A percentile compares a stretch with the other conserved stretches of the same genome.
Evolutionary conservation across 1,140 invertebrate species (phyloP).

Genomic region (Drosophila ogumai): DNA sequence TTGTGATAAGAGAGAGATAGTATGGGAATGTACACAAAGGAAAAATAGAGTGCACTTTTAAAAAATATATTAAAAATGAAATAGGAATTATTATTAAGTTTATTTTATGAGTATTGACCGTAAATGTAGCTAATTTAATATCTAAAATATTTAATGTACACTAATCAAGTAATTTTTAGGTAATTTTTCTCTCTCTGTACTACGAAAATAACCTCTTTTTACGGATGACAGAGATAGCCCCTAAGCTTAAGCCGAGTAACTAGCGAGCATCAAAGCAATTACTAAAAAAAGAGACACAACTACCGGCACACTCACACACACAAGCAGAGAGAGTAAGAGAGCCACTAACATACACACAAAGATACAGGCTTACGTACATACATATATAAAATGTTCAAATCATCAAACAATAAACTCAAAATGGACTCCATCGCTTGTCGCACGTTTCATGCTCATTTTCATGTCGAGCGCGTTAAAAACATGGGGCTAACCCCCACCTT

Average conservation of each 20-base stretch:
- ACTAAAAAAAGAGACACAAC: slow-evolving; percentile 70
- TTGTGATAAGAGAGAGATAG: slow-evolving; percentile 1
- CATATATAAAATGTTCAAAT: slow-evolving; percentile 84
- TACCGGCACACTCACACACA: slow-evolving; percentile 26
- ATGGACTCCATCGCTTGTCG: slow-evolving; percentile 84
- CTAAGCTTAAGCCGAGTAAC: slow-evolving; percentile 56
- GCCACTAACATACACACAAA: slow-evolving; percentile 32
- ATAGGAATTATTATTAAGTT: neutral
- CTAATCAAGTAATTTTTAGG: neutral
- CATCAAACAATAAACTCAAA: slow-evolving; percentile 85
- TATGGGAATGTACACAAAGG: slow-evolving; percentile 3
- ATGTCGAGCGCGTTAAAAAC: slow-evolving; percentile 81
- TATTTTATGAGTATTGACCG: neutral
- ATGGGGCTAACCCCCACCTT: slow-evolving; percentile 33
- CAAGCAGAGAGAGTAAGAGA: neutral
- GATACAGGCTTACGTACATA: slow-evolving; percentile 16
- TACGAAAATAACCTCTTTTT: slow-evolving; percentile 37
- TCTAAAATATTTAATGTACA: too few species aligned
- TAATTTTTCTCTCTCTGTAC: slow-evolving; percentile 29
- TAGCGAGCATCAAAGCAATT: slow-evolving; percentile 63
- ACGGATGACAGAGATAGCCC: slow-evolving; percentile 11
- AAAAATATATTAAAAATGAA: too few species aligned
- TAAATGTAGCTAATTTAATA: too few species aligned
- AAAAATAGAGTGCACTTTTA: neutral
- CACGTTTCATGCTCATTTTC: slow-evolving; percentile 84